phyloP scores from a whole-genome alignment of 2,888 invertebrate genomes.

The Drosophila crucigera region DNA sequence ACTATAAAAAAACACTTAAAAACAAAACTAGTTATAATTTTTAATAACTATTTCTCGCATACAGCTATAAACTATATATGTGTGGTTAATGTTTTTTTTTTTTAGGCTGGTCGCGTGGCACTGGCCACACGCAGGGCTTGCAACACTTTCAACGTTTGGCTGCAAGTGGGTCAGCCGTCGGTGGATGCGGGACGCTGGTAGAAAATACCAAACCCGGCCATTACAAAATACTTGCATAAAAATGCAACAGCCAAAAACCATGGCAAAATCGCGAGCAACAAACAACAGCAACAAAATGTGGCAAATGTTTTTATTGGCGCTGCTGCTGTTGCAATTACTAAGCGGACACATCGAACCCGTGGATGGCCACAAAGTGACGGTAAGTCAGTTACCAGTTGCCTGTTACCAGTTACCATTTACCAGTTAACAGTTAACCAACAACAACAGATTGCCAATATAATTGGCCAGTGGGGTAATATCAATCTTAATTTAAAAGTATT shows the following conservation, averaged over 20 bases:
- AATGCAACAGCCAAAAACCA: slow-evolving; percentile 44
- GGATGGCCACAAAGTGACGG: slow-evolving; percentile 79
- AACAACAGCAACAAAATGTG: slow-evolving; percentile 35
- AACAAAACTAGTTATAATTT: slow-evolving; percentile 20
- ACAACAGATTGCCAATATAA: slow-evolving; percentile 15
- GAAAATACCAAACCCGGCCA: slow-evolving; percentile 38
- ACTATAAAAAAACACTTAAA: slow-evolving; percentile 5
- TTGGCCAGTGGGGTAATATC: background rate
- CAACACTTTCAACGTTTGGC: slow-evolving; percentile 37
- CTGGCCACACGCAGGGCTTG: slow-evolving; percentile 22
- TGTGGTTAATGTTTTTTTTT: background rate
- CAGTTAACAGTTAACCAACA: background rate
- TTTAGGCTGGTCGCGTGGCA: slow-evolving; percentile 38
- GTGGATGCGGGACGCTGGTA: slow-evolving; percentile 25
- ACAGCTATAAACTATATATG: background rate
- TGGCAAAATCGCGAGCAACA: slow-evolving; percentile 8
- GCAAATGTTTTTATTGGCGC: slow-evolving; percentile 38
- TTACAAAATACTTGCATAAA: slow-evolving; percentile 58
- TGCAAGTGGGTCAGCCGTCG: slow-evolving; percentile 54
- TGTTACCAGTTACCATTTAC: slow-evolving; percentile 12
- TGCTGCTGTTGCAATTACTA: slow-evolving; percentile 55
- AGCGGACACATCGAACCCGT: slow-evolving; percentile 56
- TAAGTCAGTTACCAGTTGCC: slow-evolving; percentile 58
- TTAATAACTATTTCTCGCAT: slow-evolving; percentile 17
- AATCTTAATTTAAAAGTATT: background rate